phyloP scores from a whole-genome alignment of 2,113 vertebrate genomes.

The Gnathonemus echidnorhynchus region DNA sequence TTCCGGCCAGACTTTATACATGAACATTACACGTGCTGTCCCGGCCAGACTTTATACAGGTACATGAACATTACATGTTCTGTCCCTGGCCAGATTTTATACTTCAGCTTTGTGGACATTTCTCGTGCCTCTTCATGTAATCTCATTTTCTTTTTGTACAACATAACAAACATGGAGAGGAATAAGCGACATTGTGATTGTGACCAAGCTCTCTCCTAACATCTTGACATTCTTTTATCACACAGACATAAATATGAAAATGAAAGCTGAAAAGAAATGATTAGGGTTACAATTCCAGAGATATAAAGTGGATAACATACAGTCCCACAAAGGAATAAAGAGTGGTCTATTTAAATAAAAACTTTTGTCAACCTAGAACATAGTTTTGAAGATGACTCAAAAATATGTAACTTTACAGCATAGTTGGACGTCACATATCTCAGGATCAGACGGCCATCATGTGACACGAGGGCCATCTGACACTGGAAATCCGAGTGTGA shows the following conservation, averaged over 20 bases:
- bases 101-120: neutral
- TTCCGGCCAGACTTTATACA: too few relatives aligned
- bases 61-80: neutral
- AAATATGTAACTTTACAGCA: neutral
- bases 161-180: neutral
- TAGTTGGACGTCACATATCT: neutral
- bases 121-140: neutral
- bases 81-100: neutral
- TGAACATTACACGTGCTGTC: too few relatives aligned
- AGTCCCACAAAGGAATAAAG: neutral
- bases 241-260: neutral
- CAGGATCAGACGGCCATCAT: neutral
- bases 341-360: neutral
- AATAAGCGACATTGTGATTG: neutral
- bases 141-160: neutral
- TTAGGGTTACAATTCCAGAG: neutral
- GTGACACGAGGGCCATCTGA: neutral
- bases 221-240: neutral
- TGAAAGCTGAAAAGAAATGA: neutral
- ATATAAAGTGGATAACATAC: neutral
- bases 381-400: neutral
- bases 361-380: neutral
- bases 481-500: neutral
- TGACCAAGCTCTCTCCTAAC: neutral
- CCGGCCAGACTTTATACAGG: neutral